Base-by-base conservation (phyloP, 35 echinoderm and acorn worm genomes). In the Holothuria glaberrima region DNA sequence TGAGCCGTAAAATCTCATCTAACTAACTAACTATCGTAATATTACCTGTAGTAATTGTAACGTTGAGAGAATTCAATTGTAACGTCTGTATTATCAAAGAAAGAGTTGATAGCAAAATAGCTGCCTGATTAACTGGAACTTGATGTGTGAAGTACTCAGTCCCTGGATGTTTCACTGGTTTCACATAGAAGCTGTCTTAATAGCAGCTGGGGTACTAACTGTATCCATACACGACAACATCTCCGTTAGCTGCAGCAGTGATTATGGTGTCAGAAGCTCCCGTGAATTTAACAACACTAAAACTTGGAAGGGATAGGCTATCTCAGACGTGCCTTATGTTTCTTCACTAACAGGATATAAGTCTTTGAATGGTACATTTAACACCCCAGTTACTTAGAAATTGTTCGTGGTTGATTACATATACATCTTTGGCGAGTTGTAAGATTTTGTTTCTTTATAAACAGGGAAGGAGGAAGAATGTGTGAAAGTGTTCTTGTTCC, bases 201-300 rank as follows among this genome's bases (percentile, higher is more conserved):
- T 73, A 33, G 33, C 5, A 64, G 13, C 34, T 18, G 14, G 16
- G 1, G 16, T 41, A 75, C 17, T 18, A 28, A 41, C 71, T 44
- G 34, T 22, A 75, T 14, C 71, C 3, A 75, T 75, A 75, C 71
- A 75, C 17, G 30, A 75, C 71, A 6, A 75, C 71, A 41, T 75
- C 71, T 22, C 71, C 71, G 18, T 75, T 44, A 9, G 71, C 71
- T 75, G 32, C 71, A 14, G 35, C 33, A 18, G 33, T 41, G 71
- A 75, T 75, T 30, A 30, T 30, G 24, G 35, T 12, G 17, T 16
- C 2, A 28, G 20, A 24, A 0, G 21, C 1, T 41, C 71, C 71
- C 12, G 71, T 75, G 71, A 14, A 34, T 12, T 24, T 34, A 9
- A 0, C 17, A 13, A 45, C 71, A 75, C 21, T 30, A 44, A n/a